A percentile compares a stretch with the other conserved stretches of the same genome.
phyloP scores from a whole-genome alignment of 2,797 vertebrate genomes.

The Myotis findleyi region DNA sequence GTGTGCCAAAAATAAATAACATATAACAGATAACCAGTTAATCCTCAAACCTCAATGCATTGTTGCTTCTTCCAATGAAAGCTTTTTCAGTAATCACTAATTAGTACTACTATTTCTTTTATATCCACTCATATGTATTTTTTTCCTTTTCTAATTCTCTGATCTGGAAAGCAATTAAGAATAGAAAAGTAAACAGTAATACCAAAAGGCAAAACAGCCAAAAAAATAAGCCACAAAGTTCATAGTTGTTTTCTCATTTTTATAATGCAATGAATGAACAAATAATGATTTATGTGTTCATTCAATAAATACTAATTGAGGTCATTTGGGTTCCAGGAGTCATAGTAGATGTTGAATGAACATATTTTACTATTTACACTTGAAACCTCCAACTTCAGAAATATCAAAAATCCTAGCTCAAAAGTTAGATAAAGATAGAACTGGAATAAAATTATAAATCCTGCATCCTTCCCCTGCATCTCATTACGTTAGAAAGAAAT shows the following conservation, averaged over 20 bases:
- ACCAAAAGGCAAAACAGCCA: not conserved
- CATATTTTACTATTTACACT: not conserved
- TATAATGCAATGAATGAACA: not conserved
- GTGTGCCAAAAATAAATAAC: not conserved
- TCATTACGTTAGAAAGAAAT: not conserved
- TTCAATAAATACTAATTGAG: not conserved
- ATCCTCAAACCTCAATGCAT: not conserved
- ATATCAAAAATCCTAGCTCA: not conserved
- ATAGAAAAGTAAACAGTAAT: not conserved
- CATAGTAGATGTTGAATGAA: not conserved
- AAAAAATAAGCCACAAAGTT: not conserved
- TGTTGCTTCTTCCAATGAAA: not conserved
- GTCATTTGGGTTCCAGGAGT: not conserved
- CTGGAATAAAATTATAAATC: not conserved
- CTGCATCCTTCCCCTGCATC: accelerated
- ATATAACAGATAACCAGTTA: not conserved
- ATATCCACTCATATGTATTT: not conserved
- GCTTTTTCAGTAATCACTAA: not conserved
- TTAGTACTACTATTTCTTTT: not conserved
- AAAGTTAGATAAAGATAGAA: not conserved
- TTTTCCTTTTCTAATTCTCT: not conserved
- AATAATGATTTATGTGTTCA: not conserved
- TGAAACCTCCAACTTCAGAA: not conserved
- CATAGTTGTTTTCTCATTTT: not conserved
- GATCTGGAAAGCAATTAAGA: not conserved